Percentiles rank a stretch among this genome's conserved stretches.
Evolutionary conservation across 2,888 invertebrate species (phyloP).

Genomic region (Eristalis intricaria): DNA sequence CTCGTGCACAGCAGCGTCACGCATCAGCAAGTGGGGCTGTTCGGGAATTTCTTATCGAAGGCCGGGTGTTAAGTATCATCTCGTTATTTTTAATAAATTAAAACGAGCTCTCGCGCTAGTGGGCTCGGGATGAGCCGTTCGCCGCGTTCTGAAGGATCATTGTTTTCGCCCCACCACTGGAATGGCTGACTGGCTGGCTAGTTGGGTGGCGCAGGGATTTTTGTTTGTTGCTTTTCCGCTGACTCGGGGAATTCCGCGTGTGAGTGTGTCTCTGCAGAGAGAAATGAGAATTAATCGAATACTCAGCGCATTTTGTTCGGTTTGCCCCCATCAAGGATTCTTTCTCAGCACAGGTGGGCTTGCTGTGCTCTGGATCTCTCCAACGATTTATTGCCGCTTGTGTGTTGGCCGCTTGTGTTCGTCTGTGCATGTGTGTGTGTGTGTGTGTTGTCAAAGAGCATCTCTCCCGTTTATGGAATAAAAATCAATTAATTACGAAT

Average conservation of each 20-base stretch:
- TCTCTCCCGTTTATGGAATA: neutral
- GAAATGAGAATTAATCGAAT: conserved; percentile 50
- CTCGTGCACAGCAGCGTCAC: neutral
- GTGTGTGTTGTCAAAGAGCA: conserved; percentile 11
- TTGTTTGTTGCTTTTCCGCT: neutral
- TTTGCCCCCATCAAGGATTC: neutral
- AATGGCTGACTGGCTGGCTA: neutral
- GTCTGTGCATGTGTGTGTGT: neutral
- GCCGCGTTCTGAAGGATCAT: neutral
- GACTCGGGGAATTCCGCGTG: conserved; percentile 21
- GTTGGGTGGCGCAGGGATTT: neutral
- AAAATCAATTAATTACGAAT: conserved; percentile 46
- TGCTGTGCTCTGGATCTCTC: conserved; percentile 12
- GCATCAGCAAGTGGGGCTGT: neutral
- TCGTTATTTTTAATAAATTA: conserved; percentile 63
- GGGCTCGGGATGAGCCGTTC: neutral
- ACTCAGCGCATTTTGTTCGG: conserved; percentile 46
- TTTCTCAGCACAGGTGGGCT: conserved; percentile 4
- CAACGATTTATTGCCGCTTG: conserved; percentile 42
- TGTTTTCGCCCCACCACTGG: neutral
- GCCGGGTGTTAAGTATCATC: conserved; percentile 64
- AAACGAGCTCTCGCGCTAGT: conserved; percentile 7
- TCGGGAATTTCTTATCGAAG: conserved; percentile 34
- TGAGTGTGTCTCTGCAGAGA: neutral
- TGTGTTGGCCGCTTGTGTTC: neutral